phyloP scores from a whole-genome alignment of 2,113 vertebrate species.

The Poicephalus meyeri region DNA sequence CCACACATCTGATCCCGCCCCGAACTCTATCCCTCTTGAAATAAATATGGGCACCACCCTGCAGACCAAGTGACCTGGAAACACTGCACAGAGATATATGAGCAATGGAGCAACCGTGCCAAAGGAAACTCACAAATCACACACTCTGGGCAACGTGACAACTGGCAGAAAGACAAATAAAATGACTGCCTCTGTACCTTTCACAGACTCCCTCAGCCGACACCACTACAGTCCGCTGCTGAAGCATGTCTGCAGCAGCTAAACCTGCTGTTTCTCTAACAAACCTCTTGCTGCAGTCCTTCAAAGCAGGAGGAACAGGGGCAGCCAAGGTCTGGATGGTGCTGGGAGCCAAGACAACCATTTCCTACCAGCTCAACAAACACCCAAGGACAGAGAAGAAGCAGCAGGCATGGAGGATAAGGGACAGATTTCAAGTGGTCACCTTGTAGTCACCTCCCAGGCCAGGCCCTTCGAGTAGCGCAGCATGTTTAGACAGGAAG shows the following conservation, averaged over 20 bases:
- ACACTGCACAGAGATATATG: neutral
- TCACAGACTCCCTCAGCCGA: neutral
- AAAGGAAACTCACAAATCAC: constrained; percentile 25
- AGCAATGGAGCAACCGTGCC: neutral
- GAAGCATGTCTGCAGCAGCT: neutral
- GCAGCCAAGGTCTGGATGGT: neutral
- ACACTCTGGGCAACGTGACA: neutral
- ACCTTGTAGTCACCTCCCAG: neutral
- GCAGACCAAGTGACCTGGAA: neutral
- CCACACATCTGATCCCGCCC: neutral
- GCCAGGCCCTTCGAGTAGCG: neutral
- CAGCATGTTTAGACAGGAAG: fast-evolving
- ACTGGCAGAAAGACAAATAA: constrained; percentile 3
- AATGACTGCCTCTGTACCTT: neutral
- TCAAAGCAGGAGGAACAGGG: neutral
- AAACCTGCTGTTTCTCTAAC: neutral
- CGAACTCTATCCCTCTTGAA: neutral
- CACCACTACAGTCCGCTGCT: neutral
- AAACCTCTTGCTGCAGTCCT: neutral
- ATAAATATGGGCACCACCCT: neutral
- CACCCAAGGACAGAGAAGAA: neutral
- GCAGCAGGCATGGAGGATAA: neutral
- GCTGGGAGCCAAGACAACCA: neutral
- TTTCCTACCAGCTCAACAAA: neutral
- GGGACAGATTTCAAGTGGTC: neutral